Evolutionary conservation across 2,113 vertebrate genomes (phyloP).

Genomic region (Oxyruncus cristatus): DNA sequence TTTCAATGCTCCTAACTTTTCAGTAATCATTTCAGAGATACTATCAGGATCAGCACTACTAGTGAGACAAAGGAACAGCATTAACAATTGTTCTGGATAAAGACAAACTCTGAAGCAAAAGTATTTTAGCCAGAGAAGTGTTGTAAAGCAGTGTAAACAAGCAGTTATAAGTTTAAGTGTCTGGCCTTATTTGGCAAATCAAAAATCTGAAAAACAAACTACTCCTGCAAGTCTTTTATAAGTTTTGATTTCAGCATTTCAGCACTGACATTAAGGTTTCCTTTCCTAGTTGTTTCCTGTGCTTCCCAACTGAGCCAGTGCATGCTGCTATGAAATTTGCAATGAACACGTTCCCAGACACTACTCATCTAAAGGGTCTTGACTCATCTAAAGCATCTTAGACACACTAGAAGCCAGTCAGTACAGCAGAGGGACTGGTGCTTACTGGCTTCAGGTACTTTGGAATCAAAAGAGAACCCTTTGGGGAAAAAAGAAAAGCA

Average conservation of each 20-base stretch:
- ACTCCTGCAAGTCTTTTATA: not conserved
- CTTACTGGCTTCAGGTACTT: not conserved
- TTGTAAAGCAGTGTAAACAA: not conserved
- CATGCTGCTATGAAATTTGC: not conserved
- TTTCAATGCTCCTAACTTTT: not conserved
- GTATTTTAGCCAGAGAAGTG: not conserved
- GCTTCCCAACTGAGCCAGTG: not conserved
- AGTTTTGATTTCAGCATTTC: not conserved
- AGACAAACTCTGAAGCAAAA: not conserved
- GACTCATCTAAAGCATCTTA: not conserved
- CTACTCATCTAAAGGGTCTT: not conserved
- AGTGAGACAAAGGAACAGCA: not conserved
- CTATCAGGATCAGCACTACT: not conserved
- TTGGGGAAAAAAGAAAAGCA: accelerated
- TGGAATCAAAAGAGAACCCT: not conserved
- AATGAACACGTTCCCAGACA: not conserved
- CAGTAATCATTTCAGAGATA: not conserved
- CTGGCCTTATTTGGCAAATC: not conserved
- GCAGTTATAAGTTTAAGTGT: not conserved
- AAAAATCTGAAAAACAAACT: not conserved
- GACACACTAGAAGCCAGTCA: not conserved
- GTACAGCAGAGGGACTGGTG: not conserved
- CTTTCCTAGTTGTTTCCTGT: not conserved
- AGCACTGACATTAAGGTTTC: not conserved
- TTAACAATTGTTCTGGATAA: not conserved